Base-by-base conservation (phyloP, 2,113 vertebrate species). In the Hemichromis elongatus region DNA sequence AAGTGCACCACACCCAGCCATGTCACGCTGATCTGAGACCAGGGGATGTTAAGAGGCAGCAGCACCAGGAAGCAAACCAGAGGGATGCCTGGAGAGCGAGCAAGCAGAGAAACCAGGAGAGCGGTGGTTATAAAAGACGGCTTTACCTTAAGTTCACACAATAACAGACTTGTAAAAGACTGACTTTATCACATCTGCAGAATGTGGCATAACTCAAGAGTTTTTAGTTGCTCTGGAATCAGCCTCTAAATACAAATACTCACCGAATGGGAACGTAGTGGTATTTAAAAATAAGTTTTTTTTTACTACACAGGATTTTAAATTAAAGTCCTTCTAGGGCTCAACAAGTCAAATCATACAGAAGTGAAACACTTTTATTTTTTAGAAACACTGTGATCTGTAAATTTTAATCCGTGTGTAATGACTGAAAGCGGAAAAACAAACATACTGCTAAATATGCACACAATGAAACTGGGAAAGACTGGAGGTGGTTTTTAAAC, bases 1-100 rank as follows among this genome's bases (percentile, higher is more conserved):
- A 97, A 97, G 92, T 98, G 98, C 50, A 97, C 97, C 89, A 97
- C 96, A 35, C 97, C 97, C 89, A 98, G 90, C 97, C 98, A 98
- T 3, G 97, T 97, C 75, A 97, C 96, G 28, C 96, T 97, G 96
- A 98, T 96, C 94, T 97, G 97, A 18, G 96, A 95, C 98, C 97
- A 98, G 77, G 97, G 98, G 92, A 98, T 96, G 93, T 97, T 97
- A 90, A 97, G 96, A 1, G 97, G 98, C 87, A 98, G 95, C 92
- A 98, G 95, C 93, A 98, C 96, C 94, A 98, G 94, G 95, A 97
- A 98, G 82, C 96, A 97, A 63, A 98, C 93, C 93, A 98, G 90
- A 68, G 97, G 97, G 91, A 98, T 96, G 86, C 98, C 98, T 98
- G 94, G 7, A 75, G 45, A 55, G 59, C 1, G 18, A 28, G 24